Percentiles rank a stretch among this genome's conserved stretches.
Evolutionary conservation across 2,113 vertebrate species (phyloP).

Genomic region (Archilochus colubris): DNA sequence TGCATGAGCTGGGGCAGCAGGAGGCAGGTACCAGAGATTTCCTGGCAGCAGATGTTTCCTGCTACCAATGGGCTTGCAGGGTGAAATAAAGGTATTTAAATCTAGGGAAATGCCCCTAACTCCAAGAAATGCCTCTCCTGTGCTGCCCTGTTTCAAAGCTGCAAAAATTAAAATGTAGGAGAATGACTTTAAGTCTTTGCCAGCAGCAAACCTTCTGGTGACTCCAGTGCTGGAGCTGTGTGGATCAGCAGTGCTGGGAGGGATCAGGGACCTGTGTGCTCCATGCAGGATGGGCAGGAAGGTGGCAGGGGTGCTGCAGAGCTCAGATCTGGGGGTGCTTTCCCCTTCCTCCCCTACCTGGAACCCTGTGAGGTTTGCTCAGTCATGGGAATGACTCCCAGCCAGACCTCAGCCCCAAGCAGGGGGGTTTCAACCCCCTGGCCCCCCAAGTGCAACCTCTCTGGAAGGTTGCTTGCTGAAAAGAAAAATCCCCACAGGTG

Average conservation of each 20-base stretch:
- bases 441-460: too few relatives aligned
- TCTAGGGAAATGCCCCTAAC: not conserved
- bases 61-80: not conserved
- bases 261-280: not conserved
- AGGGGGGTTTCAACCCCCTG: not conserved
- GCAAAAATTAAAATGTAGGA: not conserved
- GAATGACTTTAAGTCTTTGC: not conserved
- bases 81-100: not conserved
- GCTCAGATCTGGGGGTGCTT: not conserved
- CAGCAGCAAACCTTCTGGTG: accelerated
- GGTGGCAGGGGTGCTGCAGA: not conserved
- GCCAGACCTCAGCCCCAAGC: not conserved
- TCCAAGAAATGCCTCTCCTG: not conserved
- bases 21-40: not conserved
- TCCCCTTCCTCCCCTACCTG: not conserved
- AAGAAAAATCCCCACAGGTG: too few relatives aligned
- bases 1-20: not conserved
- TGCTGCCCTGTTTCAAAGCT: not conserved
- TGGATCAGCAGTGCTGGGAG: not conserved
- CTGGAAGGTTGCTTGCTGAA: not conserved
- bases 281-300: accelerated
- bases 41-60: not conserved
- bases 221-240: not conserved
- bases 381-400: not conserved
- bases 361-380: not conserved